These are phyloP conservation scores for Zygaena filipendulae DNA, from an alignment of 2,888 invertebrate genomes.

Conservation along the genomic window DNA sequence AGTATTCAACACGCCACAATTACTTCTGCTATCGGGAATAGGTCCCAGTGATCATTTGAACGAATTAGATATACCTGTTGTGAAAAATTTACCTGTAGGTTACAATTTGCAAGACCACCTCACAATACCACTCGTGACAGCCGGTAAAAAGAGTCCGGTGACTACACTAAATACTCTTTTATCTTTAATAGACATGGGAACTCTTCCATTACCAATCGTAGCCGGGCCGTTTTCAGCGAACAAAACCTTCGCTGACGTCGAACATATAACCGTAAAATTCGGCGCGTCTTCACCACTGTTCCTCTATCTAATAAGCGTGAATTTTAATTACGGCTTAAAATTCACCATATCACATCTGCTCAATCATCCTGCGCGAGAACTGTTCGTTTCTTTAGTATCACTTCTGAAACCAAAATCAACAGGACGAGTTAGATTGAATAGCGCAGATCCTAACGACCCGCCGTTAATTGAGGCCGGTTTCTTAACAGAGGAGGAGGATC, in stretches of 20 bases:
- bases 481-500: slow-evolving; percentile 30
- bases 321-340: slow-evolving; percentile 29
- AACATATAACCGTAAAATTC: not conserved
- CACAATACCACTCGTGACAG: slow-evolving; percentile 35
- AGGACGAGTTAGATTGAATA: slow-evolving; percentile 32
- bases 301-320: slow-evolving; percentile 37
- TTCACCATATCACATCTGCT: slow-evolving; percentile 32
- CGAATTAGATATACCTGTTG: slow-evolving; percentile 25
- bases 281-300: not conserved
- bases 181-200: slow-evolving; percentile 34
- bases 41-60: slow-evolving; percentile 35
- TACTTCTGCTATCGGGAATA: slow-evolving; percentile 43
- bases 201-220: slow-evolving; percentile 27
- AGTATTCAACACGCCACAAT: slow-evolving; percentile 43
- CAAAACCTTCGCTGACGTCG: slow-evolving; percentile 36
- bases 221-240: slow-evolving; percentile 6
- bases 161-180: slow-evolving; percentile 31
- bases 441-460: slow-evolving; percentile 25
- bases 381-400: not conserved
- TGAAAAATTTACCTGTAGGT: slow-evolving; percentile 41
- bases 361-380: slow-evolving; percentile 8
- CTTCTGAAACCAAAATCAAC: slow-evolving; percentile 40
- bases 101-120: slow-evolving; percentile 45
- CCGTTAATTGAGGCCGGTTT: slow-evolving; percentile 44
- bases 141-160: slow-evolving; percentile 23